Evolutionary conservation across 2,113 vertebrate genomes (phyloP), one percentile per base, ranked within the genome.

Genomic region (Myocastor coypus): DNA sequence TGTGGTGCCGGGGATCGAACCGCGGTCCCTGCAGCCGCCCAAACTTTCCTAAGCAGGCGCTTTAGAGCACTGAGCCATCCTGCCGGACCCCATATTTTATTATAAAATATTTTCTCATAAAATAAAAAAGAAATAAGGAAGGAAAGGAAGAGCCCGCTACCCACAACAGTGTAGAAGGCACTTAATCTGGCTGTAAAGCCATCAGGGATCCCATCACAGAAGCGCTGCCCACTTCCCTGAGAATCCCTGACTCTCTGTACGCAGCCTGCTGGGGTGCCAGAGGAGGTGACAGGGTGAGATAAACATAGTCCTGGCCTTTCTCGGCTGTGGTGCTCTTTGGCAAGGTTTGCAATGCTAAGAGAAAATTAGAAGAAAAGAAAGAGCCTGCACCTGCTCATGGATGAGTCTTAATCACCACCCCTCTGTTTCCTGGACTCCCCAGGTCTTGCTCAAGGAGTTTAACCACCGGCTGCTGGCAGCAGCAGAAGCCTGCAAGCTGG

Each of bases 401-500:
- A 12, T 71, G 82, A 94, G 40, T 37, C 64, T 55, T 7, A 40
- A 64, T 17, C 5, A 30, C 2, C 87, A 20, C 9, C 37, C 0
- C 34, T 69, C 66, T 69, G 37, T 5, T 9, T 94, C 10, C n/a
- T 73, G 1, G 37, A 89, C 93, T n/a, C 68, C 91, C 46, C 97
- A 99, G 99, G 97, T 96, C 73, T 97, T 99, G 92, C 98, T 99
- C 6, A 98, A 84, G 81, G 98, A 99, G 16, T 97, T 66, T 61
- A 97, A 96, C 57, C 99, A 99, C 93, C 99, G 98, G 61, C 98
- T 99, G 68, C 97, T 99, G 11, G 98, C 99, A 0, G 99, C 99
- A 0, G 99, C 99, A 0, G 99, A 99, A 95, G 99, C 99, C 77
- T 99, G 99, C 95, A 99, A 99, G 94, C 98, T 99, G 94, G 99